phyloP scores from a whole-genome alignment of 2,797 vertebrate genomes.

The Danio choprae region DNA sequence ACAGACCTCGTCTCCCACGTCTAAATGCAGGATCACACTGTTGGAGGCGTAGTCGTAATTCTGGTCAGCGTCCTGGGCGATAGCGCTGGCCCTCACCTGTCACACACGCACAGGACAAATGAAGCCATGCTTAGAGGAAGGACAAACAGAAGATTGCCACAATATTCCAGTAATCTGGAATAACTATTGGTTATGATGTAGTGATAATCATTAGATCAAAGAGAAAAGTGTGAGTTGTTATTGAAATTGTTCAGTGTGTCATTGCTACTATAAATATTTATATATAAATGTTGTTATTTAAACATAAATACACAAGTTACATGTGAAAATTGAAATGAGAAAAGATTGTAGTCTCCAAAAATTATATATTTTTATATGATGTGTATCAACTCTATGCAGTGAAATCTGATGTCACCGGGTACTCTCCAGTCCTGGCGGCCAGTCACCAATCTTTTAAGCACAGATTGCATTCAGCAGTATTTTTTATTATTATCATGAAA shows the following conservation, averaged over 20 bases:
- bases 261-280: background rate
- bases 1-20: slow-evolving; percentile 94
- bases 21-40: slow-evolving; percentile 96
- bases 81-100: slow-evolving; percentile 94
- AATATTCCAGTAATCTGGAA: background rate
- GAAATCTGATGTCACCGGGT: too few relatives aligned
- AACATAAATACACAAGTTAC: too few relatives aligned
- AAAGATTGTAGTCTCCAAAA: too few relatives aligned
- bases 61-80: slow-evolving; percentile 96
- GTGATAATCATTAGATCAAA: background rate
- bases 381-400: background rate
- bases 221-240: background rate
- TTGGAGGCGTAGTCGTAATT: slow-evolving; percentile 98
- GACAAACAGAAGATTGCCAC: slow-evolving; percentile 49
- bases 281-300: too few relatives aligned
- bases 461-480: background rate
- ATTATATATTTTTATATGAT: background rate
- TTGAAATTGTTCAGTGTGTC: background rate
- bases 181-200: background rate
- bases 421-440: too few relatives aligned
- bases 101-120: slow-evolving; percentile 65
- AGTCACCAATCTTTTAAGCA: too few relatives aligned
- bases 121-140: slow-evolving; percentile 68
- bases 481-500: background rate
- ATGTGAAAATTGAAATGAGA: background rate